Conservation (phyloP, 2,113 vertebrate genomes). For the Philantomba maxwellii region DNA sequence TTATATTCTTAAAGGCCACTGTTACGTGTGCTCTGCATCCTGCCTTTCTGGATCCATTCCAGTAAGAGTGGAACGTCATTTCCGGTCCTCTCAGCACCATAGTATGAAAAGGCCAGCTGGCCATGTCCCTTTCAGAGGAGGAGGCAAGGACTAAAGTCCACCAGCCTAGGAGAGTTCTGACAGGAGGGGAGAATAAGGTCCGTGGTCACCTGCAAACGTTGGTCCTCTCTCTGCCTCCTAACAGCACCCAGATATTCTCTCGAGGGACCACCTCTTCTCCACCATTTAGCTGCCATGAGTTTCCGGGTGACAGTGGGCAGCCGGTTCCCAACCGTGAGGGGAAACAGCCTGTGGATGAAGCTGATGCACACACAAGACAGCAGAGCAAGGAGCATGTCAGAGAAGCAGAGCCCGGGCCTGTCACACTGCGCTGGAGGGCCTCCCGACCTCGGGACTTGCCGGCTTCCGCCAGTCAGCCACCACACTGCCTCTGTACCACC, state of each 20-base stretch:
- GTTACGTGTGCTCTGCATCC: neutral
- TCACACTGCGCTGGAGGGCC: neutral
- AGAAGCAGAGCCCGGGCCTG: neutral
- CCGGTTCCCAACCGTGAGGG: neutral
- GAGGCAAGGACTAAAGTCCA: neutral
- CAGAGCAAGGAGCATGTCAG: neutral
- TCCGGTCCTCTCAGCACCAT: neutral
- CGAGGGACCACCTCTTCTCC: neutral
- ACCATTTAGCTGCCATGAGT: neutral
- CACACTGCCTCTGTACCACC: neutral
- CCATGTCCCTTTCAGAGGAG: neutral
- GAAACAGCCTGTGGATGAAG: neutral
- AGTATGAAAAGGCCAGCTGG: rapidly evolving
- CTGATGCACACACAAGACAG: neutral
- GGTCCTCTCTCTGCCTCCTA: neutral
- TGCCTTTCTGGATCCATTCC: neutral
- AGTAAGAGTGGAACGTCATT: neutral
- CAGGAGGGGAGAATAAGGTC: too few species aligned
- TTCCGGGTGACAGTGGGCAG: neutral
- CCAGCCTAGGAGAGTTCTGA: too few species aligned
- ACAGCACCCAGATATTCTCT: neutral
- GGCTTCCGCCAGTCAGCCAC: neutral
- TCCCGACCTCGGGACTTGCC: neutral
- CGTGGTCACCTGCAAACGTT: neutral
- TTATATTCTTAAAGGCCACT: neutral